Base-by-base conservation (phyloP, 1,140 invertebrate genomes). In the Aphis craccivora region DNA sequence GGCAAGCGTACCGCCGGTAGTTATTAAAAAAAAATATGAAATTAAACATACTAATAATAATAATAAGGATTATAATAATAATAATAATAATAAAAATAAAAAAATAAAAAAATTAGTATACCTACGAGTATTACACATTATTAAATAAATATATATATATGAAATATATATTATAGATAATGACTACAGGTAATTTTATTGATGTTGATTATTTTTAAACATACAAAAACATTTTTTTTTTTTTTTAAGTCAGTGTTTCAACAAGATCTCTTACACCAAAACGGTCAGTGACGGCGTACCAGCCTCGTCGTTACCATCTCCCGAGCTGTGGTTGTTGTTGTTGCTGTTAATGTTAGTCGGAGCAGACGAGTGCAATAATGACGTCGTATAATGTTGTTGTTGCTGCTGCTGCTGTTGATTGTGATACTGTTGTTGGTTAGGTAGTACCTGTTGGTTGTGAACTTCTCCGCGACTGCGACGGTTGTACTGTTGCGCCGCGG, bases 1-100 rank as follows among this genome's bases (percentile, higher is more conserved):
- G 89, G 89, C 89, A 90, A 90, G 89, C 40, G 35, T 43, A 90
- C 25, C 89, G 89, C 89, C 89, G 53, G 53, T 90, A 60, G 25
- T 90, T 90, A 90, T 45, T 30, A 5, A 25, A 37, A 90, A 90
- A 90, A 90, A 90, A 55, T n/a, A 45, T n/a, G 87, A 87, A 45
- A 48, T 55, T 90, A 60, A 90, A 60, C 53, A 55, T 90, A 67
- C 22, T 40, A n/a, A 60, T 76, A 76, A 76, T 35, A 6, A 40
- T n/a, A 76, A 76, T 76, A 76, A 76, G 11, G n/a, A 76, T 76
- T n/a, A 67, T 30, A 90, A 90, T 90, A 43, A n/a, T 40, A 60
- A 60, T 30, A 60, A 60, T 25, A 90, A 90, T 90, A 40, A 90
- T 20, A 60, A 35, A 25, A 53, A 53, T 37, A 53, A 53, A 53